These are phyloP conservation scores for Eleginops maclovinus DNA, from an alignment of 2,113 vertebrate species.

Conservation along the genomic window DNA sequence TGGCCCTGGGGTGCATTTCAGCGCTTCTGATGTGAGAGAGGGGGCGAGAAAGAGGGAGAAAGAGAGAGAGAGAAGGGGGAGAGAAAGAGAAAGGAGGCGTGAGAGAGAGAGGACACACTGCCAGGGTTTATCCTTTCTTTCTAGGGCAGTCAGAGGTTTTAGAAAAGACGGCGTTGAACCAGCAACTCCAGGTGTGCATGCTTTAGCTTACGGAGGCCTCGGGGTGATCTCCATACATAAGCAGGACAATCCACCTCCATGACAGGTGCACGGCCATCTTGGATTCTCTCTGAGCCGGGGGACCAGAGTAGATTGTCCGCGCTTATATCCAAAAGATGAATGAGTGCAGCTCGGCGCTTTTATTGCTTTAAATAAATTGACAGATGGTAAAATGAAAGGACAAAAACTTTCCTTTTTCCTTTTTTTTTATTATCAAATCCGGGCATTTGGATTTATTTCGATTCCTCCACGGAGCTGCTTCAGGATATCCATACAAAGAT, in stretches of 20 bases:
- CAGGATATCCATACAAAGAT: background rate
- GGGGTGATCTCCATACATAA: constrained; percentile 74
- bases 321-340: constrained; percentile 28
- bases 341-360: constrained; percentile 9
- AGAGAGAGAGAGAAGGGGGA: constrained; percentile 44
- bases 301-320: constrained; percentile 45
- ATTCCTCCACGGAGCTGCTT: background rate
- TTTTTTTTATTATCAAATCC: background rate
- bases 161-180: constrained; percentile 59
- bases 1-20: constrained; percentile 89
- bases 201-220: constrained; percentile 68
- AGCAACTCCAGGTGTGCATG: constrained; percentile 59
- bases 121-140: constrained; percentile 69
- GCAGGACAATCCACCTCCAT: constrained; percentile 74
- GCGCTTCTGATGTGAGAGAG: constrained; percentile 82
- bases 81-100: constrained; percentile 55
- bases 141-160: constrained; percentile 59
- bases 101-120: constrained; percentile 53
- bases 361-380: constrained; percentile 30
- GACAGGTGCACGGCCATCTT: constrained; percentile 80
- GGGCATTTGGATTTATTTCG: constrained; percentile 20
- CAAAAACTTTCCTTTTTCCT: background rate
- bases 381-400: background rate
- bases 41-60: constrained; percentile 67
- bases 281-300: constrained; percentile 61